phyloP scores from a whole-genome alignment of 2,113 vertebrate species.

The Chaetops frenatus region DNA sequence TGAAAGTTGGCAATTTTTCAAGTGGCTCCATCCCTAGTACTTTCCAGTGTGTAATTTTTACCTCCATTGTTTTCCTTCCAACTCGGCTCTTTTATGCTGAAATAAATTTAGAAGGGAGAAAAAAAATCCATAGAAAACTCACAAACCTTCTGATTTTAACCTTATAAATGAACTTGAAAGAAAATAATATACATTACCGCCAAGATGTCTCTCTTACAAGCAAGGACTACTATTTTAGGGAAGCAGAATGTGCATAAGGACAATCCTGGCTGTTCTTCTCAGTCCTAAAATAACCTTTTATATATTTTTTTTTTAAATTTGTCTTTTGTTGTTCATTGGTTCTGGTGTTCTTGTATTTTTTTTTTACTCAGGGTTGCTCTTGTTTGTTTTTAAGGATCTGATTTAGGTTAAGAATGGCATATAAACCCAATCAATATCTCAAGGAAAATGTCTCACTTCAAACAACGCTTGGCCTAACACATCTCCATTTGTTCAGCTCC shows the following conservation, averaged over 20 bases:
- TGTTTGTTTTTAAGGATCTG: constrained; percentile 19
- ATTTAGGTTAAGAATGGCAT: constrained; percentile 9
- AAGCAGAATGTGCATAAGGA: not conserved
- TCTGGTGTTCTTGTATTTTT: not conserved
- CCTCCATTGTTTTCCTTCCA: not conserved
- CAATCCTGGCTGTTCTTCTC: constrained; percentile 11
- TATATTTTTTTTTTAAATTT: not conserved
- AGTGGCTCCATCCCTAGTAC: not conserved
- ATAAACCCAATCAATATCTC: constrained; percentile 43
- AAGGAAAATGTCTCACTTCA: constrained; percentile 45
- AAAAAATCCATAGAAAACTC: not conserved
- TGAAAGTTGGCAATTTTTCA: not conserved
- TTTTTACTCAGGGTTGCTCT: not conserved
- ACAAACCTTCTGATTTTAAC: constrained; percentile 25
- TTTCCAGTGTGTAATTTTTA: not conserved
- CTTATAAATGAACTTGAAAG: constrained; percentile 37
- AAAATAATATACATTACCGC: constrained; percentile 36
- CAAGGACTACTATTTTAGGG: not conserved
- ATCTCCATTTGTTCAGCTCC: constrained; percentile 22
- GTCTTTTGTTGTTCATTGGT: not conserved
- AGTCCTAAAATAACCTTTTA: not conserved
- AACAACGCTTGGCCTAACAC: not conserved
- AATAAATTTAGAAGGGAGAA: constrained; percentile 11
- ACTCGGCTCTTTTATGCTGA: not conserved
- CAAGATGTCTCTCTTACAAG: constrained; percentile 4